These are phyloP conservation scores for Marmota flaviventris DNA, from an alignment of 2,113 vertebrate genomes.

Conservation along the genomic window DNA sequence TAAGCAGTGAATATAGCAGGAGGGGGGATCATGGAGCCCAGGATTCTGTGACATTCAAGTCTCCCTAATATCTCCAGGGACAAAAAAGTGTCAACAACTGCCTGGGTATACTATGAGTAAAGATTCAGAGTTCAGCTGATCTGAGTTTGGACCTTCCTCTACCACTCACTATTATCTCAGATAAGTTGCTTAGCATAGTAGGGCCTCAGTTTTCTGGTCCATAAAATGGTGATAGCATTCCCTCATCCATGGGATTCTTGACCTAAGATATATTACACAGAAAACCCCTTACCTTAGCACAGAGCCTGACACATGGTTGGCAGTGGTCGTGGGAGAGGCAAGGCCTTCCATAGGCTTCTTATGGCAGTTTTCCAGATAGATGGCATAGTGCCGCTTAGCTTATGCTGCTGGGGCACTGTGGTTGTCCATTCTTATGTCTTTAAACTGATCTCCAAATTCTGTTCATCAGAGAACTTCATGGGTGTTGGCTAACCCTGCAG, in stretches of 20 bases:
- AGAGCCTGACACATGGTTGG: not conserved
- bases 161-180: not conserved
- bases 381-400: not conserved
- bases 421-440: not conserved
- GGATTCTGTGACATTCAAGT: not conserved
- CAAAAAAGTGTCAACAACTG: not conserved
- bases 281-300: not conserved
- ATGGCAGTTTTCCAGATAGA: not conserved
- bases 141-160: not conserved
- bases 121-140: not conserved
- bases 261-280: not conserved
- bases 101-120: not conserved
- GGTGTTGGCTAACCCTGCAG: rapidly evolving
- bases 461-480: not conserved
- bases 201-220: constrained; percentile 10
- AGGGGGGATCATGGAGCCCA: not conserved
- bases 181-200: not conserved
- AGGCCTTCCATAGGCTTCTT: not conserved
- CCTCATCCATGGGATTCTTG: not conserved
- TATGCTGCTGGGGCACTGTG: not conserved
- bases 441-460: not conserved
- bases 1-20: not conserved
- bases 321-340: not conserved
- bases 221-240: not conserved
- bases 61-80: not conserved